Conservation (phyloP, 2,888 invertebrate species). For the Amphipyra tragopoginis region DNA sequence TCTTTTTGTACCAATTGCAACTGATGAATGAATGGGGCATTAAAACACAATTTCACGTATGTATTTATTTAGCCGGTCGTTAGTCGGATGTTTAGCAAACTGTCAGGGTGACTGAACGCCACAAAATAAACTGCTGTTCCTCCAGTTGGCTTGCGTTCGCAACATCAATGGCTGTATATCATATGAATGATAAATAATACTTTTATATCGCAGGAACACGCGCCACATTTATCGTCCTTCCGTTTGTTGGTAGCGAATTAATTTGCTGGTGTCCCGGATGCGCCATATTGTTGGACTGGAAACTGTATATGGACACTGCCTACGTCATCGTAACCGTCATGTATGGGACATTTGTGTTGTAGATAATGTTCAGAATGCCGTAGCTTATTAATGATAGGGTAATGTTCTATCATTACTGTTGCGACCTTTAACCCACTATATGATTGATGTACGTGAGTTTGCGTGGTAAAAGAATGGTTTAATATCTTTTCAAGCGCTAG, state of each 20-base stretch:
- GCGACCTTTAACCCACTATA: slow-evolving; percentile 17
- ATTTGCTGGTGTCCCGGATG: slow-evolving; percentile 66
- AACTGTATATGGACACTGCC: slow-evolving; percentile 51
- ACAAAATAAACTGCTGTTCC: slow-evolving; percentile 30
- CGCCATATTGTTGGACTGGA: slow-evolving; percentile 54
- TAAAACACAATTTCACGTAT: not conserved
- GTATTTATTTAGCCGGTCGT: slow-evolving; percentile 37
- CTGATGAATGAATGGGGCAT: too few relatives aligned
- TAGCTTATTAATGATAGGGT: not conserved
- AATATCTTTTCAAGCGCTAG: not conserved
- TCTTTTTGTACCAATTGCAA: not conserved
- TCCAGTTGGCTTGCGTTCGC: slow-evolving; percentile 24
- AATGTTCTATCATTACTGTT: slow-evolving; percentile 4
- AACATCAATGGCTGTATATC: slow-evolving; percentile 13
- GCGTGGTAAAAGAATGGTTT: not conserved
- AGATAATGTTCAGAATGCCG: not conserved
- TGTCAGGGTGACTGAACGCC: slow-evolving; percentile 34
- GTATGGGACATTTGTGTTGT: slow-evolving; percentile 2
- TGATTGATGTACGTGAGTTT: slow-evolving; percentile 2
- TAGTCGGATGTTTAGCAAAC: slow-evolving; percentile 32
- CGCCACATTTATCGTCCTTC: slow-evolving; percentile 66
- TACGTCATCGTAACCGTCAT: slow-evolving; percentile 35
- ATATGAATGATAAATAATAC: slow-evolving; percentile 32
- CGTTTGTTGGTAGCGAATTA: slow-evolving; percentile 64
- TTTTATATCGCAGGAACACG: slow-evolving; percentile 66